A percentile compares a stretch with the other conserved stretches of the same genome.
These are phyloP conservation scores for Caenorhabditis briggsae DNA, from an alignment of 1,140 invertebrate genomes.

Conservation along the genomic window DNA sequence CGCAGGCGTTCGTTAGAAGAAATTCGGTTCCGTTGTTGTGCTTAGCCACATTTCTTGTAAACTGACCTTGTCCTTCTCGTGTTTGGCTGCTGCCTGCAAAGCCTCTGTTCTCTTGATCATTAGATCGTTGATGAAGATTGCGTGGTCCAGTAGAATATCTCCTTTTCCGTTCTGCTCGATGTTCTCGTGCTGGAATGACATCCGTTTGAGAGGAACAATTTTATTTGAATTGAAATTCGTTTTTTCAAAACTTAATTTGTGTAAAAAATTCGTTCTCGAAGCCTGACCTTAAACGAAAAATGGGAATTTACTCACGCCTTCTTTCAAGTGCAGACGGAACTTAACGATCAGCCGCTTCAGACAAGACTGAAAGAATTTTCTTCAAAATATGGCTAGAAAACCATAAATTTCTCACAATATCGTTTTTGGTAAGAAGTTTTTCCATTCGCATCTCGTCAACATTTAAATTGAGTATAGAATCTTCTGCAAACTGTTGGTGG, in stretches of 20 bases:
- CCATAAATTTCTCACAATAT: not conserved
- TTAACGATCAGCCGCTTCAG: not conserved
- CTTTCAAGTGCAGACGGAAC: not conserved
- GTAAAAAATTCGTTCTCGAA: too few relatives aligned
- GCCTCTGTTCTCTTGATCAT: not conserved
- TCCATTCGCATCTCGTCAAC: not conserved
- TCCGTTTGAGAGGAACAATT: too few relatives aligned
- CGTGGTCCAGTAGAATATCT: conserved; percentile 1
- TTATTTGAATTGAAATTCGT: too few relatives aligned
- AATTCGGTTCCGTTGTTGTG: too few relatives aligned
- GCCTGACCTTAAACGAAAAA: not conserved
- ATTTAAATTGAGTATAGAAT: too few relatives aligned
- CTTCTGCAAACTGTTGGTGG: too few relatives aligned
- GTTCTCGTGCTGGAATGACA: not conserved
- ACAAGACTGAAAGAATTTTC: not conserved
- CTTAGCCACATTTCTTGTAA: not conserved
- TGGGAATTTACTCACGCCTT: not conserved
- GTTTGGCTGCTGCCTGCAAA: not conserved
- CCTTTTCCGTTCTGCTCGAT: not conserved
- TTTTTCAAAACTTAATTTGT: too few relatives aligned
- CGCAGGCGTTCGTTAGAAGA: too few relatives aligned
- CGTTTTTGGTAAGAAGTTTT: not conserved
- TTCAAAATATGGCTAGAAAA: not conserved
- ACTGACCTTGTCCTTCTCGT: conserved; percentile 19
- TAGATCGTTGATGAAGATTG: not conserved